Base-by-base conservation (phyloP, 2,888 invertebrate genomes). In the Papilio protenor region DNA sequence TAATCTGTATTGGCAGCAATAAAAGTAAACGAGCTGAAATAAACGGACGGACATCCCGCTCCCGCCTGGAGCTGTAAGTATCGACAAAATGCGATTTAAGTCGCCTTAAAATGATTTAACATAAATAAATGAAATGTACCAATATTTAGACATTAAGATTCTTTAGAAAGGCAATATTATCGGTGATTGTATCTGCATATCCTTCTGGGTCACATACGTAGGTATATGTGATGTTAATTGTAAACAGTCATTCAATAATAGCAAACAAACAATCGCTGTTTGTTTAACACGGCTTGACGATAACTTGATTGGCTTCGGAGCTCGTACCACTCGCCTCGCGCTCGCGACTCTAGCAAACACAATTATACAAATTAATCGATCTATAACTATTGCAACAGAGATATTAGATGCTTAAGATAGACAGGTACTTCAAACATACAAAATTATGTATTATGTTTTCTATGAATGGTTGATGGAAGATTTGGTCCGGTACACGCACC, bases 1-100 rank as follows among this genome's bases (percentile, higher is more conserved):
- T 71, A 71, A 49, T 71, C 70, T 49, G 16, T 47, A 71, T 71
- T 18, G 70, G 49, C 47, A 5, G 70, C 70, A 71, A 71, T 71
- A 11, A 49, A 70, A 71, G 49, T 71, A 71, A 71, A 71, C 49
- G 47, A 71, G 23, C 49, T 2, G 70, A 47, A 71, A 23, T 71
- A 71, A 71, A 71, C 49, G 66, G 64, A 64, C 64, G 64, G 40
- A 66, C 40, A 66, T 4, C 10, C 40, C 40, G 33, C 57, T 23
- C 11, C 12, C 57, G 57, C 0, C 23, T 23, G 12, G 0, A 33
- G 1, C n/a, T 16, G n/a, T 66, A 40, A 66, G 33, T 40, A 66
- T n/a, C n/a, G 14, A n/a, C 18, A 2, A 40, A 40, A 40, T 66
- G 66, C 12, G 40, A 66, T 33, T 23, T 23, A 61, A 14, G 5